Base-by-base conservation (phyloP, 2,888 invertebrate species). In the Nyleta sp. region DNA sequence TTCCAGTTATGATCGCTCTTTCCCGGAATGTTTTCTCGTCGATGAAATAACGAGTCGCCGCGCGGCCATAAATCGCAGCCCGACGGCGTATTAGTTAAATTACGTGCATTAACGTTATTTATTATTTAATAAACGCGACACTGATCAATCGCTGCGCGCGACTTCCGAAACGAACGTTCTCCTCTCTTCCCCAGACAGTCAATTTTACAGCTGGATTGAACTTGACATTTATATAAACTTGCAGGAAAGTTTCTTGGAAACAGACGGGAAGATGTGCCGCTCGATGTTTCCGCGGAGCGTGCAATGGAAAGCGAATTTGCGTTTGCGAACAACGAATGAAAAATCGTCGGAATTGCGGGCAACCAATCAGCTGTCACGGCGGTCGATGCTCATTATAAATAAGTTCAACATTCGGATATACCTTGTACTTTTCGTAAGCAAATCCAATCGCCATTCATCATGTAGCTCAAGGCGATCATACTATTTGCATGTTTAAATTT, bases 141-240 rank as follows among this genome's bases (percentile, higher is more conserved):
- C 24, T 35, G 55, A 67, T 67, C 42, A 67, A 67, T 67, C 67
- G 55, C 33, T 44, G 31, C 17, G 31, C 7, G 3, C 38, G 31
- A 38, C 38, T 67, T 67, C 67, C 46, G 38, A 57, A 64, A 67
- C 11, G 53, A 53, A 33, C 24, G 33, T 28, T 28, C 10, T 44
- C 20, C 31, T 55, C 53, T 55, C 42, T n/a, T 42, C 11, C 11
- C 18, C 18, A 48, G 68, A 48, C 18, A 28, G 46, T 57, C 31
- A 57, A 57, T 70, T 68, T 59, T 70, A 59, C 48, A 50, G 24
- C 40, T 48, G 22, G 22, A 59, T 59, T 50, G 59, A 59, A 70
- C 70, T 59, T 70, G 70, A 57, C 70, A 70, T 59, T 50, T 52
- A 59, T 44, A 55, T 67, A 52, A 67, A 55, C 35, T 46, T 67